Evolutionary conservation across 1,140 invertebrate genomes (phyloP), one percentile per base, ranked within the genome.

Genomic region (Heliconius hermathena): DNA sequence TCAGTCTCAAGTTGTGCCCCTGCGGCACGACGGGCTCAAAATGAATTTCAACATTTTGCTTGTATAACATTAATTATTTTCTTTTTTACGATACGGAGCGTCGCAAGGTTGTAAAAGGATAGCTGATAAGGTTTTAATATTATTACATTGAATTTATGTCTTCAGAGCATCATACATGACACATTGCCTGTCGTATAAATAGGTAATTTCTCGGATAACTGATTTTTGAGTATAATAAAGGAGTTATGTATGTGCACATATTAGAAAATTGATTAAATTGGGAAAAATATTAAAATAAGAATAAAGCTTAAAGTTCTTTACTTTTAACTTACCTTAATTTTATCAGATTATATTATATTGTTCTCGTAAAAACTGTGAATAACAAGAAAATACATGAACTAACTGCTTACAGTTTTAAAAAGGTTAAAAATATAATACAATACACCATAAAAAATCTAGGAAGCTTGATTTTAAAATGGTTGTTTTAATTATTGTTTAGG

Each of bases 51-150:
- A 46, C 5, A 26, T 26, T 66, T 26, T 66, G 22, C 60, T 26
- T 66, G 22, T 66, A 66, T 16, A 66, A 66, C 9, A 26, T 66
- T 29, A 29, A 66, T 66, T 66, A 26, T 29, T 13, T 66, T 66
- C 60, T 26, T 66, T 66, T 66, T 66, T 66, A 66, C 60, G 60
- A 66, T n/a, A 11, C 22, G 8, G 26, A 66, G 60, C 54, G 29
- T 41, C n/a, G 54, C 66, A 75, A 57, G 74, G 74, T 22, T 57
- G 38, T 66, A 75, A 75, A 75, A 66, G 41, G 33, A 41, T 49
- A 66, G 33, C 29, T 33, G 74, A 75, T 75, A 75, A 60, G 74
- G 54, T 54, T 60, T 75, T 57, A 41, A 75, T 36, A 22, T 75
- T 54, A 66, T 60, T 38, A 20, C 33, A 33, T 66, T 29, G 26